phyloP scores from a whole-genome alignment of 2,888 invertebrate species.

The Chrysomela aeneicollis region DNA sequence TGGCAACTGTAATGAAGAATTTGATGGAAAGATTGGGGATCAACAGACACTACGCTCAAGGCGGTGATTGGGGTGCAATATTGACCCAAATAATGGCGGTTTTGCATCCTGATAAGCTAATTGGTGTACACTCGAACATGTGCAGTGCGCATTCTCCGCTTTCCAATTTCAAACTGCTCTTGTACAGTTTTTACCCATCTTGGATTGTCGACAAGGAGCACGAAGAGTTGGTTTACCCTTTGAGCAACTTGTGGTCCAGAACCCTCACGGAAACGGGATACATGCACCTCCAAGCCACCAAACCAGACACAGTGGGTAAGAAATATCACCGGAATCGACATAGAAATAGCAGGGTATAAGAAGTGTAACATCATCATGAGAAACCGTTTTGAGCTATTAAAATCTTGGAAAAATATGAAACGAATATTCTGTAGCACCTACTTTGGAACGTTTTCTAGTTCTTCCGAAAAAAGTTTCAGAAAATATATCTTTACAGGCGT shows the following conservation, averaged over 20 bases:
- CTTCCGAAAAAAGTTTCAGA: too few relatives aligned
- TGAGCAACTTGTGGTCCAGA: constrained; percentile 58
- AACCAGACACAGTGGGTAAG: constrained; percentile 86
- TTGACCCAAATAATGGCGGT: constrained; percentile 71
- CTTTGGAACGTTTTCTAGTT: too few relatives aligned
- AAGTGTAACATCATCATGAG: too few relatives aligned
- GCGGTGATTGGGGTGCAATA: constrained; percentile 84
- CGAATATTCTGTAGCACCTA: too few relatives aligned
- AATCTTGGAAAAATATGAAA: too few relatives aligned
- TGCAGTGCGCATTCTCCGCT: constrained; percentile 44
- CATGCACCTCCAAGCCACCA: constrained; percentile 83
- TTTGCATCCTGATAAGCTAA: constrained; percentile 68
- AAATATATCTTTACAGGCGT: constrained; percentile 64
- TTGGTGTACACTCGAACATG: constrained; percentile 68
- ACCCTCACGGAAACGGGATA: constrained; percentile 67
- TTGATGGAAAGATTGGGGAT: constrained; percentile 76
- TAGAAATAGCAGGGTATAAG: too few relatives aligned
- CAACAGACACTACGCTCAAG: constrained; percentile 75
- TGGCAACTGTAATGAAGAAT: constrained; percentile 69
- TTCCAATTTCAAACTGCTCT: constrained; percentile 34
- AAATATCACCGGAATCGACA: too few relatives aligned
- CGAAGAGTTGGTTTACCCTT: constrained; percentile 64
- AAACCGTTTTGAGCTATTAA: too few relatives aligned
- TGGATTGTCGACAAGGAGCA: constrained; percentile 64
- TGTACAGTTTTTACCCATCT: constrained; percentile 36